Evolutionary conservation across 2,113 vertebrate species (phyloP).

Genomic region (Hydrochoerus hydrochaeris): DNA sequence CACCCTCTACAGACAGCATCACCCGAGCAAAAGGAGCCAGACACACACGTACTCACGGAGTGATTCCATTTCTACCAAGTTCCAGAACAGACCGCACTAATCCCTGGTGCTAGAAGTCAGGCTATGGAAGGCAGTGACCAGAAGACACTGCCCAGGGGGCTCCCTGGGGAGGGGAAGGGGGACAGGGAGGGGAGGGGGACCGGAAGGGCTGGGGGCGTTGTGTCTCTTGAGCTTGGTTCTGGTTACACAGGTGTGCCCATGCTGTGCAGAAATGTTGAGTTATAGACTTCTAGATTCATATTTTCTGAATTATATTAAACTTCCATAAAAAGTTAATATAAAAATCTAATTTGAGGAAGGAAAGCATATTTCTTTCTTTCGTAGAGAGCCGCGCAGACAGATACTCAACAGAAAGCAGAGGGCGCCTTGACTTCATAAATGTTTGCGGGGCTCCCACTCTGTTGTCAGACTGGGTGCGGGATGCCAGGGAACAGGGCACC

Average conservation of each 20-base stretch:
- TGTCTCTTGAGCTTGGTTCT: background rate
- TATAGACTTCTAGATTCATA: background rate
- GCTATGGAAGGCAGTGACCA: background rate
- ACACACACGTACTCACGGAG: accelerated
- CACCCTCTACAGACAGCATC: background rate
- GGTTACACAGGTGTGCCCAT: background rate
- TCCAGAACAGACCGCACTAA: background rate
- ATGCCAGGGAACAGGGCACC: background rate
- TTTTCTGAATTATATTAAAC: conserved; percentile 2
- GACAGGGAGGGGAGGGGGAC: accelerated
- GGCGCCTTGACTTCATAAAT: background rate
- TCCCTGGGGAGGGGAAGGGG: accelerated
- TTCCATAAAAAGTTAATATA: background rate
- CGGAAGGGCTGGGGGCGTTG: background rate
- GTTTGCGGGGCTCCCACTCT: background rate
- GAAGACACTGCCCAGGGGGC: background rate
- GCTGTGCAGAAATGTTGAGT: background rate
- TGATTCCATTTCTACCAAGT: background rate
- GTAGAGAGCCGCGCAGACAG: background rate
- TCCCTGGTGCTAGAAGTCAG: background rate
- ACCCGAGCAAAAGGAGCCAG: background rate
- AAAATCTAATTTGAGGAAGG: background rate
- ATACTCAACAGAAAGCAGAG: background rate
- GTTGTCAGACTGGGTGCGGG: background rate
- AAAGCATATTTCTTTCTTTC: background rate